Evolutionary conservation across 2,797 vertebrate species (phyloP).

Genomic region (Liparis tanakae): DNA sequence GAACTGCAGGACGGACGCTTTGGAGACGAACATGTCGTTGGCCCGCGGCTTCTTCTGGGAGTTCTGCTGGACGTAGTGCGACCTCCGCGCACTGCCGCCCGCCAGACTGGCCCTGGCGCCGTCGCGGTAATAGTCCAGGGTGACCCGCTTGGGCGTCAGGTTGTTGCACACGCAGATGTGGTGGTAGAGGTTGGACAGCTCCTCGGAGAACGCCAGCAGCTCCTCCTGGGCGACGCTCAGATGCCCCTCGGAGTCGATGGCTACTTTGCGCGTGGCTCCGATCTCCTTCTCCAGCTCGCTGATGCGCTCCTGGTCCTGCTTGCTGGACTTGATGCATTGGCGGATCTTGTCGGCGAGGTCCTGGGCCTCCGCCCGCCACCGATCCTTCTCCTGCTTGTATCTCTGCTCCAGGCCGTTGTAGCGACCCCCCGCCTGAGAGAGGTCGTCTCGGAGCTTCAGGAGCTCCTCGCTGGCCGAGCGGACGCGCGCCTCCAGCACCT

Average conservation of each 20-base stretch:
- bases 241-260: constrained; percentile 85
- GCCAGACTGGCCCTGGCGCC: constrained; percentile 66
- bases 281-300: constrained; percentile 86
- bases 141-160: constrained; percentile 87
- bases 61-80: constrained; percentile 68
- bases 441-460: constrained; percentile 78
- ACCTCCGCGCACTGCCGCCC: constrained; percentile 51
- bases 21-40: constrained; percentile 79
- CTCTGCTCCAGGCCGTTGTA: constrained; percentile 80
- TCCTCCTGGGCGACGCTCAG: constrained; percentile 87
- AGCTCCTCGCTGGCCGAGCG: constrained; percentile 80
- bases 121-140: constrained; percentile 87
- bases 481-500: constrained; percentile 81
- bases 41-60: constrained; percentile 75
- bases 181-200: constrained; percentile 89
- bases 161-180: constrained; percentile 89
- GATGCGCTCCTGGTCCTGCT: constrained; percentile 85
- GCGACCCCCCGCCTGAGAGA: constrained; percentile 79
- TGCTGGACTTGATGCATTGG: constrained; percentile 83
- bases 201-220: constrained; percentile 87
- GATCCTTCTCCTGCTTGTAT: constrained; percentile 83
- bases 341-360: constrained; percentile 85
- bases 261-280: constrained; percentile 81
- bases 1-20: constrained; percentile 76
- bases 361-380: constrained; percentile 83